Percentiles rank a stretch among this genome's conserved stretches.
These are phyloP conservation scores for Bombyx mori DNA, from an alignment of 1,140 invertebrate species.

Conservation along the genomic window DNA sequence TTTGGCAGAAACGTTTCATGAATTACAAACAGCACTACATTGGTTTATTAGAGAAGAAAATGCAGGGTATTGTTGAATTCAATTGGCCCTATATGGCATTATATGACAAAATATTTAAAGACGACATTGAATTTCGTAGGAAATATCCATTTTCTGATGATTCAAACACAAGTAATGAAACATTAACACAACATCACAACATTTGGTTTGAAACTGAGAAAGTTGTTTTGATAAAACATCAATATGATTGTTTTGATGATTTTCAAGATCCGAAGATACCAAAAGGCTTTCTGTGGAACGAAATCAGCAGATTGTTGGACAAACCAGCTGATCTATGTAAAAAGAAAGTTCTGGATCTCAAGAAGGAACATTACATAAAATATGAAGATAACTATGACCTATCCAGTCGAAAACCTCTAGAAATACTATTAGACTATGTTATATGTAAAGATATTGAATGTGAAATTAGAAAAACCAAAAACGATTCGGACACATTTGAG, in stretches of 20 bases:
- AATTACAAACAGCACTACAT: constrained; percentile 61
- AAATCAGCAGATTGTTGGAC: constrained; percentile 48
- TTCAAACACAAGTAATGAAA: not conserved
- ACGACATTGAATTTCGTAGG: constrained; percentile 45
- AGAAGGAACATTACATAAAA: constrained; percentile 34
- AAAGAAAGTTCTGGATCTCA: constrained; percentile 39
- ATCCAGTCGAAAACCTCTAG: constrained; percentile 29
- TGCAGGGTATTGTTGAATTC: constrained; percentile 28
- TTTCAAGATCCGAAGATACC: constrained; percentile 55
- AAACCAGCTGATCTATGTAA: constrained; percentile 42
- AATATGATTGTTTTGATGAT: constrained; percentile 55
- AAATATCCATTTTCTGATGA: constrained; percentile 25
- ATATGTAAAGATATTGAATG: constrained; percentile 41
- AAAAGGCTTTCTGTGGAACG: constrained; percentile 51
- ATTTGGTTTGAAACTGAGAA: constrained; percentile 39
- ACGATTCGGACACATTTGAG: constrained; percentile 12
- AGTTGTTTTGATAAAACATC: constrained; percentile 51
- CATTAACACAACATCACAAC: constrained; percentile 11
- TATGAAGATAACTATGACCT: constrained; percentile 40
- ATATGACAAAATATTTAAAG: constrained; percentile 54
- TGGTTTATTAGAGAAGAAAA: constrained; percentile 38
- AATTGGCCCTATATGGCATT: constrained; percentile 53
- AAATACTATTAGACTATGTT: constrained; percentile 52
- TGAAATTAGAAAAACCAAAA: constrained; percentile 22
- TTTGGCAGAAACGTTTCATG: constrained; percentile 58